Base-by-base conservation (phyloP, 2,888 invertebrate species). In the Ligdia adustata region DNA sequence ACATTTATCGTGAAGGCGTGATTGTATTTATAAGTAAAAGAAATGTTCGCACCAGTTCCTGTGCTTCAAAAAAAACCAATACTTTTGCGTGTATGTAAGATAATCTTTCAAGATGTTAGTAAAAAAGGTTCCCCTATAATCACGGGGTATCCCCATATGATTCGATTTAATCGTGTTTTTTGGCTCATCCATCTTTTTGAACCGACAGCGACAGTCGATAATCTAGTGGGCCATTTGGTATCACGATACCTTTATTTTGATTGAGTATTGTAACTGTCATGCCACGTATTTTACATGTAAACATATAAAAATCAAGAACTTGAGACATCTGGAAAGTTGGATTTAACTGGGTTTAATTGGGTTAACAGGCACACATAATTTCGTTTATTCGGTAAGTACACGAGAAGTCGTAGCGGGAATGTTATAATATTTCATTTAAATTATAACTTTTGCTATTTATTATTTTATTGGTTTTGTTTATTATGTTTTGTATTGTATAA, bases 1-100 rank as follows among this genome's bases (percentile, higher is more conserved):
- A 81, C 86, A 76, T 87, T 89, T 88, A 89, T 84, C 81, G 83
- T 65, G 64, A 69, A 74, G 78, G 79, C 85, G 88, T 87, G 88
- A 82, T 81, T 81, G 82, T 83, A 78, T 84, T 88, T 84, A 80
- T 78, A 87, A 86, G 74, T 66, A 76, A 75, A 69, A 69, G 64
- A 63, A 57, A 65, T 74, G 66, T 64, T 58, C 33, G 52, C 59
- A 68, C 62, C 58, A 55, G 42, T 38, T 59, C 42, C 31, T 41
- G 46, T 39, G 31, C 34, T 60, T 60, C 46, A 57, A 58, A 57
- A 59, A 44, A 52, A 40, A 29, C 34, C 42, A 46, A 51, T 48
- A 45, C 47, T 57, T 57, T 42, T 35, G 28, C 24, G 33, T 16
- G 32, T 50, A 38, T 48, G 45, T 43, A 41, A 54, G 47, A 46